phyloP scores from a whole-genome alignment of 2,113 vertebrate genomes.

The Opisthocomus hoazin region DNA sequence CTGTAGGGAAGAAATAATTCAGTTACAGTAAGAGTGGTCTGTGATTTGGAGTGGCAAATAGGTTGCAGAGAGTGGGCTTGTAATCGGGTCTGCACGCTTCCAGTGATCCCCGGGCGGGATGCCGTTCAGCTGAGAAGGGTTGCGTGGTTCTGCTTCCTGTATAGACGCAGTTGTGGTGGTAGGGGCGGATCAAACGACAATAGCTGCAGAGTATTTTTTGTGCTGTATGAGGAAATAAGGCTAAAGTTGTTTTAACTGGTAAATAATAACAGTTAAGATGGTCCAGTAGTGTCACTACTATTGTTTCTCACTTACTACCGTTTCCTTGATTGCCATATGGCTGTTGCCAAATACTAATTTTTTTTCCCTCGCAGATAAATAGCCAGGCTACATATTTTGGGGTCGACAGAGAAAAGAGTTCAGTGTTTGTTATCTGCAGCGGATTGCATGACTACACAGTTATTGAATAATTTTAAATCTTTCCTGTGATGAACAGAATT shows the following conservation, averaged over 20 bases:
- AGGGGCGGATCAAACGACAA: background rate
- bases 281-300: background rate
- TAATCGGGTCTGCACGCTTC: background rate
- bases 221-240: background rate
- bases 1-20: background rate
- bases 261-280: background rate
- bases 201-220: background rate
- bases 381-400: background rate
- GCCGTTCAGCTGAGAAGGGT: background rate
- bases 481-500: background rate
- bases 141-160: background rate
- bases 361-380: background rate
- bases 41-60: background rate
- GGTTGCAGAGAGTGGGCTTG: background rate
- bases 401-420: background rate
- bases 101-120: background rate
- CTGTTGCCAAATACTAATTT: background rate
- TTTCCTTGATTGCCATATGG: background rate
- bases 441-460: background rate
- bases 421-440: background rate
- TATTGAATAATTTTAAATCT: background rate
- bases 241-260: background rate
- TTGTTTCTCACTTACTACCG: background rate
- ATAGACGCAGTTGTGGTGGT: background rate
- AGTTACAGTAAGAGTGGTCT: background rate